Percentiles rank a stretch among this genome's conserved stretches.
These are phyloP conservation scores for Hydrolagus colliei DNA, from an alignment of 2,797 vertebrate species.

Conservation along the genomic window DNA sequence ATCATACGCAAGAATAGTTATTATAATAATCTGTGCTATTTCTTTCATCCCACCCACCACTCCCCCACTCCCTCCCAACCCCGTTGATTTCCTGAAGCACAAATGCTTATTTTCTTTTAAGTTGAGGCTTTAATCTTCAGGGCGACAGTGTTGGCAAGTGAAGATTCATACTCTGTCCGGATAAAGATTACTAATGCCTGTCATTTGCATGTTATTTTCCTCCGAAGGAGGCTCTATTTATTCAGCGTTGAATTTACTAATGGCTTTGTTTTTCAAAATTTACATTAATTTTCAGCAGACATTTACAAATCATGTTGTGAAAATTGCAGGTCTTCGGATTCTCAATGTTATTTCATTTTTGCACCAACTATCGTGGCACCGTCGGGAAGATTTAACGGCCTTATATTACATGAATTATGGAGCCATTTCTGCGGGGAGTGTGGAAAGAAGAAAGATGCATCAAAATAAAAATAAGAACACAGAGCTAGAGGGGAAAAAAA, in stretches of 20 bases:
- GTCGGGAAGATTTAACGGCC: background rate
- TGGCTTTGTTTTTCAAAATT: slow-evolving; percentile 22
- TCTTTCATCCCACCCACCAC: too few species aligned
- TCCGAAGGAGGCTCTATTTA: slow-evolving; percentile 12
- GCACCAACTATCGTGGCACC: slow-evolving; percentile 12
- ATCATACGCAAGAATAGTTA: too few species aligned
- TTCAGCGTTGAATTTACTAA: slow-evolving; percentile 5
- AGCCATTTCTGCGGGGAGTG: background rate
- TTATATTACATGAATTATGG: background rate
- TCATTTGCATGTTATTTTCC: slow-evolving; percentile 18
- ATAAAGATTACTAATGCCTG: background rate
- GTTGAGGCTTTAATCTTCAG: background rate
- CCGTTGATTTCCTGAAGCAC: too few species aligned
- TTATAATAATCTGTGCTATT: too few species aligned
- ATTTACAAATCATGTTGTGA: slow-evolving; percentile 21
- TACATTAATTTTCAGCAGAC: slow-evolving; percentile 4
- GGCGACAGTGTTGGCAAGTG: background rate
- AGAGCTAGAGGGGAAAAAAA: background rate
- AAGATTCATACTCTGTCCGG: background rate
- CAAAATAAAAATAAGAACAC: background rate
- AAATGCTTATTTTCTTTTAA: background rate
- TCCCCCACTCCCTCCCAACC: too few species aligned
- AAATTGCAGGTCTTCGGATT: slow-evolving; percentile 14
- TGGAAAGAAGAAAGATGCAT: background rate
- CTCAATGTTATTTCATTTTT: slow-evolving; percentile 4